Base-by-base conservation (phyloP, 2,888 invertebrate genomes). In the Plebejus melissa region DNA sequence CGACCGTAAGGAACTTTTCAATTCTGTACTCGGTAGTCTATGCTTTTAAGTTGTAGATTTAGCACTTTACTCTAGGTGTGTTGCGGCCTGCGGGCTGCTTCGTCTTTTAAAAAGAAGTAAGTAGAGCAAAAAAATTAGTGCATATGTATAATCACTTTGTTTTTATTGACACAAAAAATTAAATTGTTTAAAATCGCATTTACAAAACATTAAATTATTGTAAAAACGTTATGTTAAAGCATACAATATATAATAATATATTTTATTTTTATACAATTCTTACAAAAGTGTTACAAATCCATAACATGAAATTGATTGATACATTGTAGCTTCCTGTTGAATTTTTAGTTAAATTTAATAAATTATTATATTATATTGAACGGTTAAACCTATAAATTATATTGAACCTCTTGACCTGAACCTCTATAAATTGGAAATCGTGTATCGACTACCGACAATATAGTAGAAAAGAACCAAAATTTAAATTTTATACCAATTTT, bases 231-330 rank as follows among this genome's bases (percentile, higher is more conserved):
- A 0, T 16, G 4, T 50, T 50, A 11, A 38, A 41, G 13, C 3
- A 50, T 50, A 50, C 50, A 41, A 1, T 13, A 50, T 50, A 50
- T 13, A 41, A 1, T 13, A 13, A 32, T 13, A 13, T 13, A 11
- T 50, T 32, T 28, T 13, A 32, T 32, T 65, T 65, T 28, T 5
- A 65, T 36, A 22, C 16, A 65, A 65, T 16, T 65, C 5, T 36
- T 11, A 16, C 36, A 65, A 65, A 65, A 65, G 65, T 65, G 65
- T 65, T 65, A 65, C 65, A 65, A 65, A 65, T 65, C 65, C 65
- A 36, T 65, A 65, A 36, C 36, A 16, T 36, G 65, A 65, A 65
- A 32, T 65, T 65, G 65, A 65, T 65, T 16, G 65, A 65, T 65
- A 36, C 32, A 4, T 13, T 36, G 32, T 16, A 65, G 65, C 65